phyloP scores from a whole-genome alignment of 2,888 invertebrate genomes.

The Rhagonycha fulva region DNA sequence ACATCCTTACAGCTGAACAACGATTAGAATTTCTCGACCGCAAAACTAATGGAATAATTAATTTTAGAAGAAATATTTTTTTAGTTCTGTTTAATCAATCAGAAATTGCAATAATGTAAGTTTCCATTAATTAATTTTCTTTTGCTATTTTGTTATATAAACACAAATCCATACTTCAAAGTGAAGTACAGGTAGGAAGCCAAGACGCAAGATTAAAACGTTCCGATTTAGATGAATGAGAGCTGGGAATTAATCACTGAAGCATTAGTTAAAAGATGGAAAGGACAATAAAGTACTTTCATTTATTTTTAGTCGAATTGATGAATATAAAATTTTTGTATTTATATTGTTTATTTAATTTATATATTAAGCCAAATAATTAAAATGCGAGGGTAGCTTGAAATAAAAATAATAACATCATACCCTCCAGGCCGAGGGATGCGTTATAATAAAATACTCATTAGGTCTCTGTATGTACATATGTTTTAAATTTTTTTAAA shows the following conservation, averaged over 20 bases:
- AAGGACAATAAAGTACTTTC: constrained; percentile 12
- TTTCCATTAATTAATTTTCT: not conserved
- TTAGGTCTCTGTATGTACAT: not conserved
- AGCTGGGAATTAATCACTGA: constrained; percentile 16
- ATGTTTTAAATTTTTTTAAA: not conserved
- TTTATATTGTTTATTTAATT: not conserved
- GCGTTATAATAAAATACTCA: not conserved
- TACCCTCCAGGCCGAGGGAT: not conserved
- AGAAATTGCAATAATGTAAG: not conserved
- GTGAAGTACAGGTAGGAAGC: not conserved
- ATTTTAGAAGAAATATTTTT: not conserved
- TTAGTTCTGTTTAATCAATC: not conserved
- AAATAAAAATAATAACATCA: not conserved
- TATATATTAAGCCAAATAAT: not conserved
- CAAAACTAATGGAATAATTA: not conserved
- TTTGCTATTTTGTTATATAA: not conserved
- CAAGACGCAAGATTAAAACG: constrained; percentile 15
- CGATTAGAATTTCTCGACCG: not conserved
- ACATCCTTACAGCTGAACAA: not conserved
- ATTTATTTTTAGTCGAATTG: constrained; percentile 20
- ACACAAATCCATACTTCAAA: not conserved
- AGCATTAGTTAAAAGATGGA: constrained; percentile 15
- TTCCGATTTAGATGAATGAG: constrained; percentile 21
- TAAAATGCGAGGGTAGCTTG: not conserved
- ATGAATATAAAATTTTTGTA: constrained; percentile 7